Conservation (phyloP, 2,797 vertebrate genomes). For the Anomalospiza imberbis region DNA sequence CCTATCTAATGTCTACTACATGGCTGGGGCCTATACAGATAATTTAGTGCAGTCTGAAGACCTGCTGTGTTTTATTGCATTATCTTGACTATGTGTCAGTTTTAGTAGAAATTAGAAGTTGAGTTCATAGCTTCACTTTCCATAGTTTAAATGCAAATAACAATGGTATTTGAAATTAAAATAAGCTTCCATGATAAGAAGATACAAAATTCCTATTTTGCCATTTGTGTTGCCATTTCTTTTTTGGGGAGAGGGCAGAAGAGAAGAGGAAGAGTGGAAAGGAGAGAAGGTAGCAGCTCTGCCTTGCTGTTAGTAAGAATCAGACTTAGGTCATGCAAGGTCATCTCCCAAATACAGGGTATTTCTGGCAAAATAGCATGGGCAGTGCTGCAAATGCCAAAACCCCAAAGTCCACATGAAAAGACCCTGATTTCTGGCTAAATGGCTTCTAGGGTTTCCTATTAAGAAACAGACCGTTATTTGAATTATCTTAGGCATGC, state of each 20-base stretch:
- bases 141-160: neutral
- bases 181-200: neutral
- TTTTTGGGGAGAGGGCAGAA: neutral
- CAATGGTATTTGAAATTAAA: neutral
- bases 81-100: neutral
- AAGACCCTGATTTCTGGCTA: neutral
- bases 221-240: neutral
- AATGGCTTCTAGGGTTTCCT: neutral
- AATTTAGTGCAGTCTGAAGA: neutral
- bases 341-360: neutral
- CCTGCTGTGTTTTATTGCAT: neutral
- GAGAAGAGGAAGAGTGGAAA: neutral
- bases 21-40: neutral
- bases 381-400: neutral
- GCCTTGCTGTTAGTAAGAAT: neutral
- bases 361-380: neutral
- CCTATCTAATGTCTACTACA: neutral
- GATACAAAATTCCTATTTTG: neutral
- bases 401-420: fast-evolving
- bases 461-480: neutral
- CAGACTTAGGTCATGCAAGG: neutral
- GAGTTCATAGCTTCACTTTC: neutral
- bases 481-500: neutral
- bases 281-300: neutral
- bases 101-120: neutral